phyloP scores from a whole-genome alignment of 2,888 invertebrate species.

The Dicranocentrus wangi region DNA sequence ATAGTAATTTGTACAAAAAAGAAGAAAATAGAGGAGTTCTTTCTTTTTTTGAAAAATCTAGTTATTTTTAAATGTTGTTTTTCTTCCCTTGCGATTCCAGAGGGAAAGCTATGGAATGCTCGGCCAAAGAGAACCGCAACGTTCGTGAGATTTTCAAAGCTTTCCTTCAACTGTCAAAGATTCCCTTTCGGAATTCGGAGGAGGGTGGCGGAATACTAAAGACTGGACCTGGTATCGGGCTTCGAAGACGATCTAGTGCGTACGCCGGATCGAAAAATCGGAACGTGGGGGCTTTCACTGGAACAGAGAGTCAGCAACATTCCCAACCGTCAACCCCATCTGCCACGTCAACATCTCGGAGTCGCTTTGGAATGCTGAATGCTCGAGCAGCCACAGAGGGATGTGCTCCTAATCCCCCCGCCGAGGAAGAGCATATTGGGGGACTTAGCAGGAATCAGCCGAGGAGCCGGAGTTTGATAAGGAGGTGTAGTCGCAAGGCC shows the following conservation, averaged over 20 bases:
- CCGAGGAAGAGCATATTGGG: neutral
- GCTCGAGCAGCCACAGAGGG: conserved; percentile 36
- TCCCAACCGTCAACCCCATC: conserved; percentile 65
- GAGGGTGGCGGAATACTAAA: conserved; percentile 67
- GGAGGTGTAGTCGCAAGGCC: conserved; percentile 85
- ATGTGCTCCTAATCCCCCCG: conserved; percentile 19
- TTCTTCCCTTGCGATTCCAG: conserved; percentile 75
- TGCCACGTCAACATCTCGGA: conserved; percentile 19
- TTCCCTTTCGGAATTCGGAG: conserved; percentile 76
- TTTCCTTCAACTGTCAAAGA: conserved; percentile 84
- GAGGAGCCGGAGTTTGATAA: conserved; percentile 84
- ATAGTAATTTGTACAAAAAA: too few relatives aligned
- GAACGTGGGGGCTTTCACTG: conserved; percentile 42
- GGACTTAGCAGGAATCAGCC: conserved; percentile 77
- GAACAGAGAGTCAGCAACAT: conserved; percentile 32
- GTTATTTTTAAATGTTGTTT: too few relatives aligned
- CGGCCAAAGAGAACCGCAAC: conserved; percentile 85
- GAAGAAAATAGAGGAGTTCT: too few relatives aligned
- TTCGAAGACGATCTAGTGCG: conserved; percentile 85
- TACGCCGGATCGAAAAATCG: conserved; percentile 76
- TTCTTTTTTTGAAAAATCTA: too few relatives aligned
- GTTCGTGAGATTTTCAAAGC: conserved; percentile 87
- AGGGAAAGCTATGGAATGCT: conserved; percentile 85
- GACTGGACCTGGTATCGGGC: conserved; percentile 73
- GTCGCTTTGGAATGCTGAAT: conserved; percentile 52